These are phyloP conservation scores for Batillaria attramentaria DNA, from an alignment of 1,140 invertebrate species.

Conservation along the genomic window DNA sequence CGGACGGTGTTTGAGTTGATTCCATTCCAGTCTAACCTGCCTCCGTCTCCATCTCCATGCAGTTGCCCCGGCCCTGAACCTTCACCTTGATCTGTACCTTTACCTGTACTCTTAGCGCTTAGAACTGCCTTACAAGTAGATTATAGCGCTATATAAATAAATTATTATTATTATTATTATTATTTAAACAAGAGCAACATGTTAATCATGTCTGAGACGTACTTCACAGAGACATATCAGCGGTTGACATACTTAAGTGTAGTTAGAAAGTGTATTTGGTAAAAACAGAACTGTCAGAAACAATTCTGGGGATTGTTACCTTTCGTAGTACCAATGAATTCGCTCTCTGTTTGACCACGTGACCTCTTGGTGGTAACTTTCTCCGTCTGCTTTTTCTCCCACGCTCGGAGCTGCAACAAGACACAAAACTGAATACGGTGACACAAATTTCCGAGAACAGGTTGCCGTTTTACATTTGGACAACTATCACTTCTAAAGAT, in stretches of 20 bases:
- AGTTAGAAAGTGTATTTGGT: no score
- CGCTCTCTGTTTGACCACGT: background rate
- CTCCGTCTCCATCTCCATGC: background rate
- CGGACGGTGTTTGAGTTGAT: background rate
- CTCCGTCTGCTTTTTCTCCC: constrained; percentile 16
- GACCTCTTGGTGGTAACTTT: background rate
- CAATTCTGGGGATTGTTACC: background rate
- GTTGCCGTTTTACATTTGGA: background rate
- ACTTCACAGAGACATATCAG: no score
- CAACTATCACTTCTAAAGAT: background rate
- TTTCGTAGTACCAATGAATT: background rate
- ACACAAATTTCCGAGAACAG: background rate
- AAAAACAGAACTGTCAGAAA: no score
- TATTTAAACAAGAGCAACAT: background rate
- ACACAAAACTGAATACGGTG: background rate
- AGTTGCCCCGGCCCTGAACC: background rate
- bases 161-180: background rate
- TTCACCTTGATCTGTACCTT: no score
- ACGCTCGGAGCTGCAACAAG: constrained; percentile 2
- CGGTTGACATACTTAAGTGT: no score
- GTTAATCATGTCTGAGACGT: no score
- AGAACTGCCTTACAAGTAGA: no score
- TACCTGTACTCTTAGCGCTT: no score
- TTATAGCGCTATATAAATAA: no score
- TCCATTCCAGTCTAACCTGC: background rate